Conservation (phyloP, 2,113 vertebrate genomes). For the Oplegnathus fasciatus region DNA sequence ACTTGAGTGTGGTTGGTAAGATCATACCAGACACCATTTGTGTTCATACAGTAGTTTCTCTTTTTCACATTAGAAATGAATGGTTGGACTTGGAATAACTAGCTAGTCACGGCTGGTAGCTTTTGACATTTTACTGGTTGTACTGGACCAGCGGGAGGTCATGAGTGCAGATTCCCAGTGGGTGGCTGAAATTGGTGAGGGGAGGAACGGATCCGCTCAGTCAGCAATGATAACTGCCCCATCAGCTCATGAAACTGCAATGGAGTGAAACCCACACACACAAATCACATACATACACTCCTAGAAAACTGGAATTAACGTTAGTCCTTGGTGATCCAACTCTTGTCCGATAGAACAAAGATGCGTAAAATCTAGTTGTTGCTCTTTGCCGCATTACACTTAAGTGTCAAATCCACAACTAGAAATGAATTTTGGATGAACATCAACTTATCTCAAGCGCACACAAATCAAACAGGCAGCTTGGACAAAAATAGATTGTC, state of each 20-base stretch:
- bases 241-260: conserved; percentile 63
- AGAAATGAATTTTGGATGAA: conserved; percentile 19
- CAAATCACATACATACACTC: conserved; percentile 23
- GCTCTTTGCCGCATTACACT: not conserved
- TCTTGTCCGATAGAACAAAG: conserved; percentile 22
- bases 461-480: conserved; percentile 59
- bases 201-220: conserved; percentile 46
- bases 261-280: conserved; percentile 52
- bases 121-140: conserved; percentile 44
- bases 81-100: conserved; percentile 30
- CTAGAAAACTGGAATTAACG: conserved; percentile 29
- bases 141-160: conserved; percentile 30
- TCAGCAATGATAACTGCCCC: conserved; percentile 69
- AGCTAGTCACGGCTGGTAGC: conserved; percentile 49
- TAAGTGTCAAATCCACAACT: not conserved
- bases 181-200: conserved; percentile 36
- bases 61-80: conserved; percentile 32
- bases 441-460: not conserved
- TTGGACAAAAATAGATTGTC: conserved; percentile 39
- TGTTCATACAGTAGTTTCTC: conserved; percentile 40
- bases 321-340: conserved; percentile 35
- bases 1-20: conserved; percentile 30
- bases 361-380: conserved; percentile 1
- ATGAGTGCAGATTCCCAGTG: conserved; percentile 45
- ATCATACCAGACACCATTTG: conserved; percentile 31